Conservation (phyloP, 2,797 vertebrate species). For the Enteromius mattozi region DNA sequence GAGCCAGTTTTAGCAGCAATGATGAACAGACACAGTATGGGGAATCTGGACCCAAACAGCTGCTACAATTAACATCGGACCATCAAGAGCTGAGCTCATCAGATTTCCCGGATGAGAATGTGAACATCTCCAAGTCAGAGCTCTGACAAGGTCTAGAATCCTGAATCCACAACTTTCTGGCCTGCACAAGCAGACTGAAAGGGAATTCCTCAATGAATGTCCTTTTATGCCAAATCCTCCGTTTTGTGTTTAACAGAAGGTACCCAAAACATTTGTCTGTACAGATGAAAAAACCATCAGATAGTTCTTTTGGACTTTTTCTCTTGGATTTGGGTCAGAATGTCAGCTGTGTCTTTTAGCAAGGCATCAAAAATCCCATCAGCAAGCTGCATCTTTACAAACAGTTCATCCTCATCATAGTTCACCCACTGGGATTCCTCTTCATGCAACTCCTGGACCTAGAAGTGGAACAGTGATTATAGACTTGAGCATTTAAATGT, state of each 20-base stretch:
- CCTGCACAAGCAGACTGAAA: conserved; percentile 4
- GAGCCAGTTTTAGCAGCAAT: conserved; percentile 41
- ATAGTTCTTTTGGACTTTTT: conserved; percentile 77
- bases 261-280: conserved; percentile 36
- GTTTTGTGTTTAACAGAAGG: neutral
- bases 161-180: conserved; percentile 2
- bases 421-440: conserved; percentile 98
- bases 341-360: conserved; percentile 91
- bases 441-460: conserved; percentile 97
- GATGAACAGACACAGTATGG: conserved; percentile 34
- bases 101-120: neutral
- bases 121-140: conserved; percentile 12
- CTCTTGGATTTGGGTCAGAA: conserved; percentile 87
- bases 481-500: neutral
- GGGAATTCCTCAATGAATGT: neutral
- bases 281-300: conserved; percentile 18
- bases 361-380: conserved; percentile 96
- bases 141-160: conserved; percentile 1
- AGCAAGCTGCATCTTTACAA: conserved; percentile 96
- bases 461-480: conserved; percentile 9
- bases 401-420: conserved; percentile 96
- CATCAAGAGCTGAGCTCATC: conserved; percentile 6
- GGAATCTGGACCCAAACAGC: conserved; percentile 36
- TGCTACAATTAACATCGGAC: conserved; percentile 16
- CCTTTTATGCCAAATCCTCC: neutral